Conservation (phyloP, 1,140 invertebrate species). For the Drosophila novamexicana region DNA sequence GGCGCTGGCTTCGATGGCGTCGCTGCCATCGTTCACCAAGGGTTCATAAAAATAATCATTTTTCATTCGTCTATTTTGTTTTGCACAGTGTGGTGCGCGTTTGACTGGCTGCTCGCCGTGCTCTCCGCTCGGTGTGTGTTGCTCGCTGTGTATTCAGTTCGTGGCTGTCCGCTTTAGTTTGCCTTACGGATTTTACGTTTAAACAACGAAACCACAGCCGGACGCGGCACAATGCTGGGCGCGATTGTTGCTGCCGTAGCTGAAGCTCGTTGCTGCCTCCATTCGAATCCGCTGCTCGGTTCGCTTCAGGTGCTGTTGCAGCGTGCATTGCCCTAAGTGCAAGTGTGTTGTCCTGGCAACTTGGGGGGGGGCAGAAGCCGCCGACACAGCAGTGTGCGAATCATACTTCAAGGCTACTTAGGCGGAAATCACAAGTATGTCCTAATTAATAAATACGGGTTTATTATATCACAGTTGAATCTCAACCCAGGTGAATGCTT, state of each 20-base stretch:
- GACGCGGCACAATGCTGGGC: conserved; percentile 51
- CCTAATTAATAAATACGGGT: conserved; percentile 19
- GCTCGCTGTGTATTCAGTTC: conserved; percentile 11
- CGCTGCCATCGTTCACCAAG: background rate
- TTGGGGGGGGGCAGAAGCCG: background rate
- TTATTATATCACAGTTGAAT: conserved; percentile 49
- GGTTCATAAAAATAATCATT: conserved; percentile 53
- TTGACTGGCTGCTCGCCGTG: background rate
- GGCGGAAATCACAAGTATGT: conserved; percentile 40
- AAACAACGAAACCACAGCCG: conserved; percentile 43
- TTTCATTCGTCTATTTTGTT: conserved; percentile 67
- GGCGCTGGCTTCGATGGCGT: conserved; percentile 23
- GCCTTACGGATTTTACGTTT: conserved; percentile 51
- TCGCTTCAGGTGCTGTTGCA: background rate
- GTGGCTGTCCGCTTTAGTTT: conserved; percentile 44
- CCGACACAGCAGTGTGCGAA: background rate
- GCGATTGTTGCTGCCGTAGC: conserved; percentile 24
- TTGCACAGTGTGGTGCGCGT: conserved; percentile 46
- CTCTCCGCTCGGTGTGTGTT: background rate
- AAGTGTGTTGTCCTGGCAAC: conserved; percentile 56
- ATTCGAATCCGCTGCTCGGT: background rate
- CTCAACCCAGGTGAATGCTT: background rate
- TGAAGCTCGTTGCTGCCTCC: conserved; percentile 1
- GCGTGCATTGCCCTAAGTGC: conserved; percentile 38
- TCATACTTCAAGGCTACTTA: background rate